Percentiles rank a stretch among this genome's conserved stretches.
Conservation (phyloP, 2,888 invertebrate species). For the Drosophila aldrichi region DNA sequence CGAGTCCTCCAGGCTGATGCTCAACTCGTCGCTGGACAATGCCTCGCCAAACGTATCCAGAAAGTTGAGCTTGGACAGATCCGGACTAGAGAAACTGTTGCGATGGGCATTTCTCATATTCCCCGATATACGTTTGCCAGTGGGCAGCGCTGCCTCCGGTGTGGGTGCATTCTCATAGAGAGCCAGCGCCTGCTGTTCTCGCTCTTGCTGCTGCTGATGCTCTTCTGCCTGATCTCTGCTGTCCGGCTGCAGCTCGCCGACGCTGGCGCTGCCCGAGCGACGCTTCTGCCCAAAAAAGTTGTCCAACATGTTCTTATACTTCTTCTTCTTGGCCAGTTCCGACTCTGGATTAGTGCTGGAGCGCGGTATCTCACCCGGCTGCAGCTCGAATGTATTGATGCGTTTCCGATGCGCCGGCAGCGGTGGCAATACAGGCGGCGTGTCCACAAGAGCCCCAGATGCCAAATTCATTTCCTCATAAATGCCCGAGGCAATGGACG, state of each 20-base stretch:
- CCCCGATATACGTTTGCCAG: constrained; percentile 15
- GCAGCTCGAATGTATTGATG: constrained; percentile 83
- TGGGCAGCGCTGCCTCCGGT: constrained; percentile 43
- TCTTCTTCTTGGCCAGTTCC: constrained; percentile 83
- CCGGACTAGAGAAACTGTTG: constrained; percentile 85
- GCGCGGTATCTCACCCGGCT: constrained; percentile 78
- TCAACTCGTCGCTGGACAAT: constrained; percentile 63
- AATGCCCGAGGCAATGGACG: constrained; percentile 84
- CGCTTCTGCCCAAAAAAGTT: constrained; percentile 82
- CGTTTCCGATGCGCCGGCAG: constrained; percentile 83
- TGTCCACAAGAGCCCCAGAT: constrained; percentile 60
- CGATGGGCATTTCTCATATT: constrained; percentile 74
- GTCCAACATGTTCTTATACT: constrained; percentile 81
- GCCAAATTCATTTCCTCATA: constrained; percentile 85
- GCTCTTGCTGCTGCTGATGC: background rate
- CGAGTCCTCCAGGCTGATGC: constrained; percentile 76
- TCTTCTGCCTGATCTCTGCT: constrained; percentile 17
- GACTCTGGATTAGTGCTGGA: constrained; percentile 84
- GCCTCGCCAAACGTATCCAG: constrained; percentile 78
- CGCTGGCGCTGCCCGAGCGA: constrained; percentile 70
- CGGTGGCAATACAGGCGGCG: constrained; percentile 71
- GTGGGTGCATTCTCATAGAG: constrained; percentile 69
- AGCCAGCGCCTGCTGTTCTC: constrained; percentile 16
- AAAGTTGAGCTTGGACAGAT: constrained; percentile 83
- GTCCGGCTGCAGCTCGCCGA: constrained; percentile 65